A percentile compares a stretch with the other conserved stretches of the same genome.
phyloP scores from a whole-genome alignment of 2,888 invertebrate species.

The Sesia bembeciformis region DNA sequence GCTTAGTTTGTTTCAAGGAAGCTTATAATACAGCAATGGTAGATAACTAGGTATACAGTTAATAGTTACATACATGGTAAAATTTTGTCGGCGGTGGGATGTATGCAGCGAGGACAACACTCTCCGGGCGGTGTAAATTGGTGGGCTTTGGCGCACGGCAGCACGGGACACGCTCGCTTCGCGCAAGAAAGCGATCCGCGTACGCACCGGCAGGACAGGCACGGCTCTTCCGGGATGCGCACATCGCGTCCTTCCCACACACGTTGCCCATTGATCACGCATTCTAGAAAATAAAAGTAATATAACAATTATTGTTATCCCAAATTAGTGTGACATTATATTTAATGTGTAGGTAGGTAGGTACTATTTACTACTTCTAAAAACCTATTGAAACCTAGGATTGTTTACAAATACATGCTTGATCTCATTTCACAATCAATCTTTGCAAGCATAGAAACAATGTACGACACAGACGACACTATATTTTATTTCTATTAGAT shows the following conservation, averaged over 20 bases:
- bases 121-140: constrained; percentile 83
- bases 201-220: constrained; percentile 87
- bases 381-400: too few relatives aligned
- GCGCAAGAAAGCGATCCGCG: constrained; percentile 82
- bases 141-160: constrained; percentile 83
- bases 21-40: too few relatives aligned
- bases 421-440: too few relatives aligned
- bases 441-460: too few relatives aligned
- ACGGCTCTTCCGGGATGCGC: constrained; percentile 88
- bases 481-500: too few relatives aligned
- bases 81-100: constrained; percentile 65
- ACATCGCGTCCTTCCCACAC: constrained; percentile 88
- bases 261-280: constrained; percentile 86
- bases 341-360: neutral
- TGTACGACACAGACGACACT: too few relatives aligned
- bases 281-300: constrained; percentile 71
- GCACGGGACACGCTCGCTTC: constrained; percentile 90
- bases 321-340: neutral
- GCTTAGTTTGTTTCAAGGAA: too few relatives aligned
- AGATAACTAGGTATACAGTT: neutral
- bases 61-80: constrained; percentile 47
- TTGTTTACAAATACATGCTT: too few relatives aligned
- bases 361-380: neutral
- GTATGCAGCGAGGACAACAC: constrained; percentile 80
- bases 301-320: neutral